Percentiles rank a stretch among this genome's conserved stretches.
Evolutionary conservation across 2,797 vertebrate genomes (phyloP).

Genomic region (Podarcis siculus): DNA sequence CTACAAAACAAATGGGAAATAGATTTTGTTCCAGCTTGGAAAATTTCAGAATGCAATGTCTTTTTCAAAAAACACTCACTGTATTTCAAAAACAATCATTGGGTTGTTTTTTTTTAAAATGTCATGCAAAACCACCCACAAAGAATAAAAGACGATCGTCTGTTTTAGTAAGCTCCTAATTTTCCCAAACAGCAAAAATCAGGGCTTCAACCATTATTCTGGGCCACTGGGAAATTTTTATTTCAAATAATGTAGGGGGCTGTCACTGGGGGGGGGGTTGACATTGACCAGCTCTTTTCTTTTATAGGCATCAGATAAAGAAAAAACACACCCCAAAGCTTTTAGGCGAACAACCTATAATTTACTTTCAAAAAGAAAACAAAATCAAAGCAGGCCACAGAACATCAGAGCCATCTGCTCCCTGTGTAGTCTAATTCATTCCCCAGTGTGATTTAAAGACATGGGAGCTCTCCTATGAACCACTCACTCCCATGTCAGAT

Average conservation of each 20-base stretch:
- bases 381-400: neutral
- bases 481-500: neutral
- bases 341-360: accelerated
- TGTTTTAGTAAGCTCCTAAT: neutral
- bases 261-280: neutral
- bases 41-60: constrained; percentile 11
- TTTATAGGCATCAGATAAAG: neutral
- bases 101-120: neutral
- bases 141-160: neutral
- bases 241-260: neutral
- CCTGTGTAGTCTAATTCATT: neutral
- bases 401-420: neutral
- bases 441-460: neutral
- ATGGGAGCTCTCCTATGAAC: neutral
- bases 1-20: constrained; percentile 62
- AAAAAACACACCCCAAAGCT: neutral
- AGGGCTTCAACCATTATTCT: neutral
- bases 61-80: neutral
- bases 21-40: neutral
- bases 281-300: neutral
- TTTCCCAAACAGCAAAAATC: neutral
- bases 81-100: neutral
- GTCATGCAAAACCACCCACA: neutral
- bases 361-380: neutral
- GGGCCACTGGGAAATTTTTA: neutral